phyloP scores from a whole-genome alignment of 2,113 vertebrate species.

The Zapornia atra region DNA sequence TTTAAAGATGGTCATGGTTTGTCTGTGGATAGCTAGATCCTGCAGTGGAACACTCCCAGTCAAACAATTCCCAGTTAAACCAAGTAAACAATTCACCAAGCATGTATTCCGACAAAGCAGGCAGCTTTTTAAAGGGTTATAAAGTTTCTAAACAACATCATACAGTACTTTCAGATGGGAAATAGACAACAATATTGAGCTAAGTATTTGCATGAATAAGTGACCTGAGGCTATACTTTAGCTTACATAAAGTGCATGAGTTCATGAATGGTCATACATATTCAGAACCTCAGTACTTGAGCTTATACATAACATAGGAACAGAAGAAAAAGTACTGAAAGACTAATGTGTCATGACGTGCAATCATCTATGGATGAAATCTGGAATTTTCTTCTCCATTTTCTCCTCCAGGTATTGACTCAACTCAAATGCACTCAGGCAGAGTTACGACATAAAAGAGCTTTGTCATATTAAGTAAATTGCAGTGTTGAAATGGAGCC shows the following conservation, averaged over 20 bases:
- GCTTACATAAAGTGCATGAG: background rate
- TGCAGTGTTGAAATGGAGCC: background rate
- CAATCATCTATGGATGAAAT: background rate
- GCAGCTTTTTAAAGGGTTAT: background rate
- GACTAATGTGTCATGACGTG: background rate
- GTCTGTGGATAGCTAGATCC: background rate
- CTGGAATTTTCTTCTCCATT: background rate
- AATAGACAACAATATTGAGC: background rate
- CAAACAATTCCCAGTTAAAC: background rate
- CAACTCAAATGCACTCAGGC: background rate
- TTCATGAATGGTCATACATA: background rate
- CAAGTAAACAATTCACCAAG: background rate
- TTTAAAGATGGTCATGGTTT: background rate
- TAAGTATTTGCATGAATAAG: background rate
- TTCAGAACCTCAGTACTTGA: background rate
- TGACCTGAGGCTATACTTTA: background rate
- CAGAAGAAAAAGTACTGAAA: background rate
- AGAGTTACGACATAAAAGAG: background rate
- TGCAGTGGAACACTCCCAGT: background rate
- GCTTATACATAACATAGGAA: background rate
- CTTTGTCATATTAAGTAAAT: background rate
- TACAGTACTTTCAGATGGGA: background rate
- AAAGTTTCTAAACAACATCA: background rate
- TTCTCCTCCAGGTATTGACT: background rate
- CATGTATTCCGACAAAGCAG: background rate